Percentiles rank a stretch among this genome's conserved stretches.
Conservation (phyloP, 2,113 vertebrate species). For the Notechis scutatus region DNA sequence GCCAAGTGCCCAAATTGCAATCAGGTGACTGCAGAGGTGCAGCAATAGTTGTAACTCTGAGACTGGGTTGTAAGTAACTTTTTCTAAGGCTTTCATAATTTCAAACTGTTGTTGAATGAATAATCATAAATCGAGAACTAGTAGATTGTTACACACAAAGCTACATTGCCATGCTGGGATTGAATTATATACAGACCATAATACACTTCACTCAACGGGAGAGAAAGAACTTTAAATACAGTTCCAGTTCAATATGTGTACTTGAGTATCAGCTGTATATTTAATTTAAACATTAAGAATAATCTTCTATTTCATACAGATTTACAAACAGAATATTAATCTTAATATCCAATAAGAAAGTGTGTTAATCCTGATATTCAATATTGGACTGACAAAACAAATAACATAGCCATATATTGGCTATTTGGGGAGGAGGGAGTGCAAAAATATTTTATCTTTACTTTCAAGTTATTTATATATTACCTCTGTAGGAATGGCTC, state of each 20-base stretch:
- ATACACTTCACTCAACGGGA: not conserved
- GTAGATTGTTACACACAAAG: not conserved
- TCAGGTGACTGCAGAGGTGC: too few relatives aligned
- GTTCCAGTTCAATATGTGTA: not conserved
- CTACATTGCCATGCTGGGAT: not conserved
- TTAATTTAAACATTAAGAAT: not conserved
- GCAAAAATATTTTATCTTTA: not conserved
- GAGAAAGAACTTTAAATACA: not conserved
- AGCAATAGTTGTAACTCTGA: not conserved
- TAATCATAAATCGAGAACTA: not conserved
- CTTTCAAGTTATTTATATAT: accelerated
- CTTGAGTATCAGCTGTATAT: not conserved
- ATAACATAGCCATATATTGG: not conserved
- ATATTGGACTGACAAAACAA: not conserved
- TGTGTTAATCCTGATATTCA: not conserved
- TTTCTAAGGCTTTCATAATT: not conserved
- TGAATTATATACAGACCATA: not conserved
- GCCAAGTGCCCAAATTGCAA: too few relatives aligned
- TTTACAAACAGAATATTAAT: not conserved
- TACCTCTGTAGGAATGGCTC: accelerated
- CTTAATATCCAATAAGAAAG: not conserved
- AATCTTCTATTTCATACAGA: not conserved
- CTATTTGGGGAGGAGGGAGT: not conserved
- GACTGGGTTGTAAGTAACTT: not conserved
- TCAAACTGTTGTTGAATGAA: not conserved